These are phyloP conservation scores for Zapus hudsonius DNA, from an alignment of 2,113 vertebrate species.

Conservation along the genomic window DNA sequence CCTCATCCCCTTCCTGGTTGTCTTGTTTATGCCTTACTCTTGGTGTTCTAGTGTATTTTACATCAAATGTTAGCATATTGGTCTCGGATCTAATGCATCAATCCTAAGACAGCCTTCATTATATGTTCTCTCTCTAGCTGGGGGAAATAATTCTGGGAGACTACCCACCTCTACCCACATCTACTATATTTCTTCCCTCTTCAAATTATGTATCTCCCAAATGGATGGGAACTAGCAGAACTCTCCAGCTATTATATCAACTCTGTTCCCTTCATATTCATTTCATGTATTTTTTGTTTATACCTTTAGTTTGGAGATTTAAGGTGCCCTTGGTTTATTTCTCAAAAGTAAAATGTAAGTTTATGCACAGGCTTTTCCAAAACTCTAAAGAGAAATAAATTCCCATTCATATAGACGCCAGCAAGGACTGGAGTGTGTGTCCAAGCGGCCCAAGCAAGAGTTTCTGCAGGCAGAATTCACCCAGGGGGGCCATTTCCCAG, in stretches of 20 bases:
- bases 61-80: background rate
- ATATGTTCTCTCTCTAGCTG: background rate
- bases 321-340: background rate
- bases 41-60: background rate
- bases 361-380: background rate
- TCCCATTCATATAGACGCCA: background rate
- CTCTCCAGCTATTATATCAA: background rate
- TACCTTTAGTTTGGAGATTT: constrained; percentile 16
- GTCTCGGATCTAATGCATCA: background rate
- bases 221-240: background rate
- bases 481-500: background rate
- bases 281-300: constrained; percentile 39
- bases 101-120: background rate
- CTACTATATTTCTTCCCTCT: background rate
- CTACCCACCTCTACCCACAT: background rate
- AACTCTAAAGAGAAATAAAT: constrained; percentile 40
- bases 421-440: background rate
- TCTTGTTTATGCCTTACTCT: background rate
- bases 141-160: constrained; percentile 19
- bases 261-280: background rate
- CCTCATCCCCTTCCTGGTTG: background rate
- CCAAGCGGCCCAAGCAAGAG: background rate
- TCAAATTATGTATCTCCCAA: background rate
- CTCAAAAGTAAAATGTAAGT: constrained; percentile 38
- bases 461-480: background rate